phyloP scores from a whole-genome alignment of 2,113 vertebrate species.

The Chrysemys picta region DNA sequence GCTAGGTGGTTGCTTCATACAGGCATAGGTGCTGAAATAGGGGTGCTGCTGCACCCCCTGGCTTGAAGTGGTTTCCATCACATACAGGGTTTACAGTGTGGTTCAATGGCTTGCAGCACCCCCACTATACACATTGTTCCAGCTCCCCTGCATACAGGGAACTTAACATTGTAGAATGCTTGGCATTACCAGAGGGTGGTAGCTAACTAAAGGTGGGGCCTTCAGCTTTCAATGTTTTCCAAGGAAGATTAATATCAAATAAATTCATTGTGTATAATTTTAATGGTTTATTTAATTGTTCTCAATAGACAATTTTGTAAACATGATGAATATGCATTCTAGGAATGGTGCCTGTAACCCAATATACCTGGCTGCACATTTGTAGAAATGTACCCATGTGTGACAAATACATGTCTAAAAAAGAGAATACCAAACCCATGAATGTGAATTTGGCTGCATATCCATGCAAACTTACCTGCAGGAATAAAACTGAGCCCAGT shows the following conservation, averaged over 20 bases:
- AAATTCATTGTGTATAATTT: background rate
- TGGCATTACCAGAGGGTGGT: background rate
- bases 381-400: background rate
- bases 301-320: background rate
- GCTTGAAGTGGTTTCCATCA: too few relatives aligned
- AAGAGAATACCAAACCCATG: background rate
- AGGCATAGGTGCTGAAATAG: background rate
- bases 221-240: background rate
- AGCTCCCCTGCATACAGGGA: background rate
- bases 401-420: background rate
- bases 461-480: background rate
- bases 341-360: background rate
- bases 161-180: background rate
- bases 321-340: background rate
- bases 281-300: background rate
- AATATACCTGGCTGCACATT: background rate
- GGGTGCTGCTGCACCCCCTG: too few relatives aligned
- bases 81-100: too few relatives aligned
- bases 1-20: background rate
- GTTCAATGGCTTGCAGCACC: too few relatives aligned
- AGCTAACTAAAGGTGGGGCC: background rate
- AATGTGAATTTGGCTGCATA: background rate
- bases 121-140: too few relatives aligned
- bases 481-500: background rate
- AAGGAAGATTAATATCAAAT: background rate